Evolutionary conservation across 2,888 invertebrate genomes (phyloP), one percentile per base, ranked within the genome.

Genomic region (Ormyrus pomaceus): DNA sequence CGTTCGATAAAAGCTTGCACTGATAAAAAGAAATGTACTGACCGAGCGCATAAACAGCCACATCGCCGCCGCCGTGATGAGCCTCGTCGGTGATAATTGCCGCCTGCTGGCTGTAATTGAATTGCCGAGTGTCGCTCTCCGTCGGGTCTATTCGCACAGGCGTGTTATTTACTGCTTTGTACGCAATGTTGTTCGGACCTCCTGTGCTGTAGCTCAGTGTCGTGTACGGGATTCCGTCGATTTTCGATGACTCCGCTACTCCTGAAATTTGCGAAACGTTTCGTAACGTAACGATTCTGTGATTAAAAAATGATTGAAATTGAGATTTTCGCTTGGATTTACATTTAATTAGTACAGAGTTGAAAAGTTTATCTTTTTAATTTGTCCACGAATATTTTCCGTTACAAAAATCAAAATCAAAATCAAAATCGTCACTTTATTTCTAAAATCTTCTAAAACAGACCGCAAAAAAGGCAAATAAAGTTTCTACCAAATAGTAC

Each of bases 11-110:
- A 19, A 19, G 19, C 19, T 19, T 72, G 53, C 19, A 50, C 10
- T 66, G 48, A 66, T 50, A 48, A 62, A 65, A 71, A 62, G 11
- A 2, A 69, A 65, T 65, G 2, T 19, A 77, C 81, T 84, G 89
- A 94, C 96, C 96, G 90, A 92, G 93, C 50, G 97, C 97, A 91
- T 96, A 97, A 73, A 98, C 93, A 1, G 94, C 92, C 0, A 98
- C 97, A 90, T 98, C 98, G 19, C 96, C 95, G 0, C 97, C 97
- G 0, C 96, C 95, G 84, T 97, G 97, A 55, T 94, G 93, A 86
- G 95, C 96, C 88, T 96, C 96, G 83, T 94, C 93, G 5, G 94
- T 92, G 82, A 93, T 92, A 55, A 96, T 93, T 0, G 93, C 93
- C 0, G 96, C 94, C 83, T 95, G 94, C 87, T 96, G 96, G 51